Evolutionary conservation across 2,888 invertebrate genomes (phyloP).

Genomic region (Amphiduros pacificus): DNA sequence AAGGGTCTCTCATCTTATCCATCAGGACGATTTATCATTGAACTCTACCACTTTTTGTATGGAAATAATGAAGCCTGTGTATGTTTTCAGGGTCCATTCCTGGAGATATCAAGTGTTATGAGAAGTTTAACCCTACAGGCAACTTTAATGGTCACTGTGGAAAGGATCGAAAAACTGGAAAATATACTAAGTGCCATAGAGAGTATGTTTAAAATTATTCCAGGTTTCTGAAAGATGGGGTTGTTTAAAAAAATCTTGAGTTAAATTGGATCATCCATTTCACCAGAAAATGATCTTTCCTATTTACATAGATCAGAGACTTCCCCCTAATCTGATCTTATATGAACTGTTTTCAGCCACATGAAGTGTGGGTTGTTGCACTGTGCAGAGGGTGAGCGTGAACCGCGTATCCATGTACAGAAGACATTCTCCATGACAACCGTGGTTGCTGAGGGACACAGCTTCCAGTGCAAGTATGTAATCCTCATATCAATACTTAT

Average conservation of each 20-base stretch:
- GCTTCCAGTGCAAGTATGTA: conserved; percentile 95
- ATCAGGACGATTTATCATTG: no score
- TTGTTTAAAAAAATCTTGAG: no score
- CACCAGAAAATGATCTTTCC: no score
- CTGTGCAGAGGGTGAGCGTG: conserved; percentile 83
- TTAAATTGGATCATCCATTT: no score
- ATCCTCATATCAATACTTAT: no score
- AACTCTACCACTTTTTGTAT: no score
- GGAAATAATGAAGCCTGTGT: no score
- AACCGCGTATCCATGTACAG: conserved; percentile 80
- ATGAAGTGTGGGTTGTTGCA: conserved; percentile 92
- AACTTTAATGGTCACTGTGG: conserved; percentile 96
- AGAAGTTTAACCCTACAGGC: conserved; percentile 93
- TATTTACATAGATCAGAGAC: no score
- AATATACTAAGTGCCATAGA: conserved; percentile 77
- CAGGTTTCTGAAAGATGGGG: no score
- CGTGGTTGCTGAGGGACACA: conserved; percentile 83
- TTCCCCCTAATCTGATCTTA: no score
- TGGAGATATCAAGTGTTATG: conserved; percentile 86
- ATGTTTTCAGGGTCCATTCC: conserved; percentile 67
- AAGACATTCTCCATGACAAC: conserved; percentile 85
- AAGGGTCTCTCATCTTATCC: no score
- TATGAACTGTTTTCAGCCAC: conserved; percentile 68
- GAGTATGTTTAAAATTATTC: conserved; percentile 73
- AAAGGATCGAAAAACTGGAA: conserved; percentile 59